Evolutionary conservation across 2,797 vertebrate species (phyloP).

Genomic region (Streptopelia turtur): DNA sequence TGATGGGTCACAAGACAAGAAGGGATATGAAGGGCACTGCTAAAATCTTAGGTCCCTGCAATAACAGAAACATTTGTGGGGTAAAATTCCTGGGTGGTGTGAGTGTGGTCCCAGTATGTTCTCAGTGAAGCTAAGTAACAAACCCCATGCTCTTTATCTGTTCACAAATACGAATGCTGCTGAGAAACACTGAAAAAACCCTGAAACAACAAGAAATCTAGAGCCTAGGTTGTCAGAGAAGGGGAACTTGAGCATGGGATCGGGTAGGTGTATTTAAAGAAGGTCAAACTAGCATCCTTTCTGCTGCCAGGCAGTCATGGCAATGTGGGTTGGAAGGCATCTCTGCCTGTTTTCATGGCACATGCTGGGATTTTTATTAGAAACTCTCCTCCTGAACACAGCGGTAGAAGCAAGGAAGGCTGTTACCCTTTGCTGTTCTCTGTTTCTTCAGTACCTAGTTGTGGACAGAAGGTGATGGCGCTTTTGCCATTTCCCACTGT

Average conservation of each 20-base stretch:
- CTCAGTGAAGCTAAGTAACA: background rate
- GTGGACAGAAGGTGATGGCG: background rate
- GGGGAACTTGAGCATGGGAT: background rate
- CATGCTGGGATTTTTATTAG: background rate
- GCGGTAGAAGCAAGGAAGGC: background rate
- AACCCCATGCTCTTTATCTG: background rate
- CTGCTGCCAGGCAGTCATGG: accelerated
- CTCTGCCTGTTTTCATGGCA: background rate
- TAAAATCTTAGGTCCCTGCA: background rate
- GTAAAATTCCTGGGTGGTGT: background rate
- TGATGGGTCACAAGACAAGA: background rate
- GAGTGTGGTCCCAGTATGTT: background rate
- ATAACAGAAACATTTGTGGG: background rate
- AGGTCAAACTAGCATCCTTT: background rate
- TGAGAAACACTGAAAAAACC: background rate
- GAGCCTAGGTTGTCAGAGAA: background rate
- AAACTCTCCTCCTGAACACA: background rate
- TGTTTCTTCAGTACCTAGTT: background rate
- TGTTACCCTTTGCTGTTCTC: background rate
- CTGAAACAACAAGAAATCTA: background rate
- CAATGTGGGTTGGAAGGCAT: background rate
- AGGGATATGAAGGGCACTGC: background rate
- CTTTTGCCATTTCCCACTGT: background rate
- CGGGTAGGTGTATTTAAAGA: accelerated
- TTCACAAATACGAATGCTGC: background rate